Evolutionary conservation across 35 echinoderm and acorn worm genomes (phyloP).

Genomic region (Hemicentrotus pulcherrimus): DNA sequence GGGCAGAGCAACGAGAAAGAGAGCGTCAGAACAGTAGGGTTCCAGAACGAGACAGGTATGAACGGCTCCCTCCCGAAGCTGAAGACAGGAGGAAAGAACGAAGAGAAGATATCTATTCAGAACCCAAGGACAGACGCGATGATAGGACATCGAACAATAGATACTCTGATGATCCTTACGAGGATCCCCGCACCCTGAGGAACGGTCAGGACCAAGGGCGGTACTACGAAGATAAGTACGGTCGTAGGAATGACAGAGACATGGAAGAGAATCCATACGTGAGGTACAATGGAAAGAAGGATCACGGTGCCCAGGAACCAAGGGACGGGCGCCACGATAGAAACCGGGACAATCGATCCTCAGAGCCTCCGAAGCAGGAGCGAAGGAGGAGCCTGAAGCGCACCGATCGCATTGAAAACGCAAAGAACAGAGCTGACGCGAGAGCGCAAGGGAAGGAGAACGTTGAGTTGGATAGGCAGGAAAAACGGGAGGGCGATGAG

Average conservation of each 20-base stretch:
- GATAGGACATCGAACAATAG: not conserved
- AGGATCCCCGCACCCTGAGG: not conserved
- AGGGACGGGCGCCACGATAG: slow-evolving; percentile 51
- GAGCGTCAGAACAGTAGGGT: slow-evolving; percentile 42
- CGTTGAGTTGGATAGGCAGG: slow-evolving; percentile 43
- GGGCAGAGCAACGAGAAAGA: slow-evolving; percentile 58
- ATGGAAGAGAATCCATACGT: slow-evolving; percentile 54
- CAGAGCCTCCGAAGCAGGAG: slow-evolving; percentile 2
- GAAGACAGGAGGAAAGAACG: slow-evolving; percentile 29
- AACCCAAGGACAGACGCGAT: not conserved
- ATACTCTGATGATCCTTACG: slow-evolving; percentile 34
- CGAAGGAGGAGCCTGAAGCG: slow-evolving; percentile 46
- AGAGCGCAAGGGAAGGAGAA: slow-evolving; percentile 39
- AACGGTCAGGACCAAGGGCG: not conserved
- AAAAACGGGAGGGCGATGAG: slow-evolving; percentile 42
- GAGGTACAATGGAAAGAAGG: slow-evolving; percentile 46
- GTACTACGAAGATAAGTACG: slow-evolving; percentile 21
- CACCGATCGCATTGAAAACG: slow-evolving; percentile 7
- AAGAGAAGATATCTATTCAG: not conserved
- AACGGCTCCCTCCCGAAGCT: not conserved
- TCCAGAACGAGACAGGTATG: slow-evolving; percentile 34
- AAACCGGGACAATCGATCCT: slow-evolving; percentile 38
- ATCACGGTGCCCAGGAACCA: slow-evolving; percentile 18
- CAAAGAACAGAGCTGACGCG: slow-evolving; percentile 50
- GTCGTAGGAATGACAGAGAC: slow-evolving; percentile 45